A percentile compares a stretch with the other conserved stretches of the same genome.
These are phyloP conservation scores for Magallana ariakensis DNA, from an alignment of 1,140 invertebrate species.

Conservation along the genomic window DNA sequence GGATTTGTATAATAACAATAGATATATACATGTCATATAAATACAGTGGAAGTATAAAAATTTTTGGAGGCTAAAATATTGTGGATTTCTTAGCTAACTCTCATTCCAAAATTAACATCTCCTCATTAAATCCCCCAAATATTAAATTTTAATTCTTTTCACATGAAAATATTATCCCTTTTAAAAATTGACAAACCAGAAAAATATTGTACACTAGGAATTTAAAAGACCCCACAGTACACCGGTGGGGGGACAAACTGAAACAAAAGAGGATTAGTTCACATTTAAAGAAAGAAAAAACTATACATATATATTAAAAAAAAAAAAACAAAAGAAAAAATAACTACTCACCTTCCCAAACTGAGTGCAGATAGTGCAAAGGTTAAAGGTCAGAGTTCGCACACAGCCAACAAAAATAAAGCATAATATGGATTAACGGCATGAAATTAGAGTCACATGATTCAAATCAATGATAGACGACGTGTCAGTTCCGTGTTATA, in stretches of 20 bases:
- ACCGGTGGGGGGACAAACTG: background rate
- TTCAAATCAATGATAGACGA: conserved; percentile 27
- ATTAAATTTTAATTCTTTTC: too few species aligned
- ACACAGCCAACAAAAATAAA: conserved; percentile 58
- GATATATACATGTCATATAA: too few species aligned
- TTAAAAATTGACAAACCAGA: too few species aligned
- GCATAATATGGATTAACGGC: conserved; percentile 26
- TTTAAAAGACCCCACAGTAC: too few species aligned
- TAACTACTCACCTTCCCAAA: conserved; percentile 67
- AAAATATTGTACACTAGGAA: too few species aligned
- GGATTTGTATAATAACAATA: too few species aligned
- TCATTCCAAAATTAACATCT: too few species aligned
- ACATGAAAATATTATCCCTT: too few species aligned
- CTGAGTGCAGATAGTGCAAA: conserved; percentile 61
- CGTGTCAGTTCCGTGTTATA: background rate
- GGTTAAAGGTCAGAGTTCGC: conserved; percentile 62
- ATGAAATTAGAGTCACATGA: conserved; percentile 19
- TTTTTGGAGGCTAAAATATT: too few species aligned
- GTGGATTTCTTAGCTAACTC: too few species aligned
- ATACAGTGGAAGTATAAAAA: too few species aligned
- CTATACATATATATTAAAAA: background rate
- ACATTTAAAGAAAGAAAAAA: background rate
- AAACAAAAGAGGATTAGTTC: background rate
- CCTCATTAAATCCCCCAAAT: too few species aligned
- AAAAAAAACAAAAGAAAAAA: background rate